A percentile compares a stretch with the other conserved stretches of the same genome.
Conservation (phyloP, 2,113 vertebrate genomes). For the Meriones unguiculatus region DNA sequence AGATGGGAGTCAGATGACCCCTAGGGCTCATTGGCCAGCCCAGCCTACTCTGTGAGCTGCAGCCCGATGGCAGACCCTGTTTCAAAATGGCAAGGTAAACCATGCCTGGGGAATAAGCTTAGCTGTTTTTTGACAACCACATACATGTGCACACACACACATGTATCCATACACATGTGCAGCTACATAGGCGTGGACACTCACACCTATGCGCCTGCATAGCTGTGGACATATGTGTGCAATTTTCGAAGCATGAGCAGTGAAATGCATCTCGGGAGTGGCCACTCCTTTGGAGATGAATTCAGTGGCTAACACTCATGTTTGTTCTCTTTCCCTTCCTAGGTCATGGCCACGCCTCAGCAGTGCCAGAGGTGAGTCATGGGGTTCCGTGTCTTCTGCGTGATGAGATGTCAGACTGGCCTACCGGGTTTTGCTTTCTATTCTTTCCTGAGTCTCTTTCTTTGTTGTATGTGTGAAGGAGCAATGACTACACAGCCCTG, state of each 20-base stretch:
- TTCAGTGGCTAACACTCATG: neutral
- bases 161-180: neutral
- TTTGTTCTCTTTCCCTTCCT: constrained; percentile 59
- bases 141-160: too few relatives aligned
- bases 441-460: neutral
- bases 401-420: fast-evolving
- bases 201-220: neutral
- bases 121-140: neutral
- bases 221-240: neutral
- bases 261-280: fast-evolving
- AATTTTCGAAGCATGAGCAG: neutral
- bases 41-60: too few relatives aligned
- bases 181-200: too few relatives aligned
- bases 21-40: neutral
- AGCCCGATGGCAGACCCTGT: neutral
- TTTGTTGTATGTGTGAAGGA: neutral
- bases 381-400: neutral
- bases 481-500: neutral
- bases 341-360: constrained; percentile 80
- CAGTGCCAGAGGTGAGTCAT: constrained; percentile 62
- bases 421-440: neutral
- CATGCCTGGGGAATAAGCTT: too few relatives aligned
- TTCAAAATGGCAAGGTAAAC: neutral
- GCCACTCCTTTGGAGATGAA: fast-evolving
- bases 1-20: too few relatives aligned